Percentiles rank a stretch among this genome's conserved stretches.
Evolutionary conservation across 2,113 vertebrate genomes (phyloP).

Genomic region (Manacus vitellinus): DNA sequence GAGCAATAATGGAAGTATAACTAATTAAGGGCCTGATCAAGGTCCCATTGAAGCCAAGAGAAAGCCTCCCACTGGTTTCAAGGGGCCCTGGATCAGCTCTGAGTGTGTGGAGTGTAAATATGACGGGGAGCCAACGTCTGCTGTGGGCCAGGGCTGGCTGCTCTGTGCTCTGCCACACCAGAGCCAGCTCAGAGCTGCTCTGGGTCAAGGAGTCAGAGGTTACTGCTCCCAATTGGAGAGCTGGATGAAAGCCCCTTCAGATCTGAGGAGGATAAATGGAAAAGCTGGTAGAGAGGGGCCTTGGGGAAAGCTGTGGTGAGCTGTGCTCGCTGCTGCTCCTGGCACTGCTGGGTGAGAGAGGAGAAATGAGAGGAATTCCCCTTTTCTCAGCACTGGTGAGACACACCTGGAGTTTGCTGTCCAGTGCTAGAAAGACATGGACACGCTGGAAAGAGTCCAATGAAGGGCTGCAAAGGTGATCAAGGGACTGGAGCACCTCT

Average conservation of each 20-base stretch:
- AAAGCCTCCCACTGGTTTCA: conserved; percentile 35
- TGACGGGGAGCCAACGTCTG: neutral
- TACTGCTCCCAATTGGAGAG: neutral
- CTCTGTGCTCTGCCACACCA: neutral
- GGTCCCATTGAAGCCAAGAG: neutral
- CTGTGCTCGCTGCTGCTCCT: neutral
- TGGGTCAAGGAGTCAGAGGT: neutral
- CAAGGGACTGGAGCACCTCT: neutral
- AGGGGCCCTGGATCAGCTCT: neutral
- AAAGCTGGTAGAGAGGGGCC: neutral
- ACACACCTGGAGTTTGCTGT: neutral
- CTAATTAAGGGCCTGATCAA: conserved; percentile 50
- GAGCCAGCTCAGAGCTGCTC: neutral
- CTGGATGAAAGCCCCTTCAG: neutral
- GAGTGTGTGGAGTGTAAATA: neutral
- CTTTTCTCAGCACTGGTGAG: neutral
- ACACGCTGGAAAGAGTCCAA: neutral
- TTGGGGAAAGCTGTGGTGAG: neutral
- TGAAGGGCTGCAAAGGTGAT: neutral
- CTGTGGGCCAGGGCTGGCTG: neutral
- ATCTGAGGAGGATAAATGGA: neutral
- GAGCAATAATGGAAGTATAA: conserved; percentile 39
- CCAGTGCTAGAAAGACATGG: neutral
- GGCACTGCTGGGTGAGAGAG: neutral
- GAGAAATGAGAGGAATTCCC: neutral